Evolutionary conservation across 1,140 invertebrate genomes (phyloP), one percentile per base, ranked within the genome.

Genomic region (Tetragonula clypearis): DNA sequence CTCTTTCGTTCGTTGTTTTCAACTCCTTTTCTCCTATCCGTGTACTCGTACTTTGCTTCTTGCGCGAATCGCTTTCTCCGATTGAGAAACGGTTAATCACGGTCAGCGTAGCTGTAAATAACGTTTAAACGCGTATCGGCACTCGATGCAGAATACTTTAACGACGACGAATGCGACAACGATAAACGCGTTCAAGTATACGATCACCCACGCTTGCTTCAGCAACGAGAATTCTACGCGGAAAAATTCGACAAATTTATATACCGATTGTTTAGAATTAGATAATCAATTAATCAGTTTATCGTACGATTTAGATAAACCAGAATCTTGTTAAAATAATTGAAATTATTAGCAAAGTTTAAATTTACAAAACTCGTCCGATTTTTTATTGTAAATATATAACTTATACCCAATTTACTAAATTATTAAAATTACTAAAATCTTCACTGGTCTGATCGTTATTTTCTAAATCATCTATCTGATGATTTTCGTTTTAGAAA

Each of bases 121-220:
- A 79, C 41, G 76, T 71, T 84, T 62, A 73, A 69, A 62, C 75
- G 66, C 35, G 76, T 55, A 84, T 84, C 77, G 68, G 65, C 76
- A 65, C 68, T 79, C 82, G 76, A 65, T 65, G 66, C 56, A 26
- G 68, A 84, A 79, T 84, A 84, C 72, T 79, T 84, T 79, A 79
- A 84, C 68, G 82, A 84, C 69, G 81, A 83, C 58, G 69, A 83
- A 77, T 53, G 74, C 17, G 62, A 56, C 53, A 23, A 15, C 74
- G 74, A 60, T 78, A 83, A 75, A 73, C 65, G 85, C 82, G 49
- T 71, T 68, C 74, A 26, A 65, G 17, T 69, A 62, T 11, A 35
- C 56, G n/a, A 26, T 2, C 41, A 49, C 8, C 41, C 41, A 8
- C n/a, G 41, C 15, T 1, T 60, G 66, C 23, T 69, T 11, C 58